Evolutionary conservation across 2,797 vertebrate species (phyloP).

Genomic region (Pipistrellus kuhlii): DNA sequence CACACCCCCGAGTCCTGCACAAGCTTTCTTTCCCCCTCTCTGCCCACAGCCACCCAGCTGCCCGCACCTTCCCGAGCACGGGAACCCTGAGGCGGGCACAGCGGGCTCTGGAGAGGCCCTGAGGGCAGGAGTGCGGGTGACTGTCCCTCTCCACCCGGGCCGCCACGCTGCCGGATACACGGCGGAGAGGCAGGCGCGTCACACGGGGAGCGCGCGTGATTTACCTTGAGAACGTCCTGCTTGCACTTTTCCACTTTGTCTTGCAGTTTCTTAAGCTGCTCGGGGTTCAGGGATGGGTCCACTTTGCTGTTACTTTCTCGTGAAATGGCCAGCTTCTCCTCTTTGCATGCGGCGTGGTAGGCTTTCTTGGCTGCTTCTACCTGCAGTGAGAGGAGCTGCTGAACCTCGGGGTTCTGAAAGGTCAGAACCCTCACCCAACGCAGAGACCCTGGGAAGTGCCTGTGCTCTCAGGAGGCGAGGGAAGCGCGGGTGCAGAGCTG

Average conservation of each 20-base stretch:
- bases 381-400: conserved; percentile 76
- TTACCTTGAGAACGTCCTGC: conserved; percentile 96
- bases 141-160: not conserved
- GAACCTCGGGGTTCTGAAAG: not conserved
- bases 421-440: not conserved
- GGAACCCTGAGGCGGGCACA: not conserved
- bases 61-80: rapidly evolving
- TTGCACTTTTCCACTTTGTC: conserved; percentile 99
- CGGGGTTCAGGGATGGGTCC: conserved; percentile 95
- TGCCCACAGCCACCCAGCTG: not conserved
- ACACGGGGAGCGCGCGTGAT: rapidly evolving
- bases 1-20: not conserved
- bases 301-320: conserved; percentile 95
- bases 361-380: conserved; percentile 95
- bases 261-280: conserved; percentile 96
- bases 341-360: conserved; percentile 96
- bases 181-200: rapidly evolving
- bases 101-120: not conserved
- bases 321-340: conserved; percentile 96
- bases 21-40: not conserved
- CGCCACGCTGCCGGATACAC: too few species aligned
- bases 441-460: not conserved
- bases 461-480: rapidly evolving
- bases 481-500: not conserved
- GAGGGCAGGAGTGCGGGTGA: not conserved